Percentiles rank a stretch among this genome's conserved stretches.
These are phyloP conservation scores for Aphaenogaster floridana DNA, from an alignment of 1,140 invertebrate genomes.

Conservation along the genomic window DNA sequence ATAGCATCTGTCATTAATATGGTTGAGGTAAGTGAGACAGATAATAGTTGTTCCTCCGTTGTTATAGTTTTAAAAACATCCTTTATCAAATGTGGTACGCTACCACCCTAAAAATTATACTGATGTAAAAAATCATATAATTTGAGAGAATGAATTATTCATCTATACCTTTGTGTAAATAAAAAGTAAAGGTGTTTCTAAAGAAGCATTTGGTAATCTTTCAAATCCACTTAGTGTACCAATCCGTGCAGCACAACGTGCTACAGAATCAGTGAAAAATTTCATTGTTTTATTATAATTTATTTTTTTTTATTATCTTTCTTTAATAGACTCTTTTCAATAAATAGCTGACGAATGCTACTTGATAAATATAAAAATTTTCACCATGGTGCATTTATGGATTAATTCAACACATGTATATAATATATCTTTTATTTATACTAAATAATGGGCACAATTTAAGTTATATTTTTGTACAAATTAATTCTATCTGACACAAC, in stretches of 20 bases:
- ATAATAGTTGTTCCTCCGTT: slow-evolving; percentile 86
- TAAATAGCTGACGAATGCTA: neutral
- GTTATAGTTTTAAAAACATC: slow-evolving; percentile 89
- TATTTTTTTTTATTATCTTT: slow-evolving; percentile 2
- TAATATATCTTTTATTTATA: slow-evolving; percentile 9
- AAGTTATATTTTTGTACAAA: neutral
- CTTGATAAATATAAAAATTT: neutral
- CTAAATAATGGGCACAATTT: neutral
- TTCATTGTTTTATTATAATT: slow-evolving; percentile 85
- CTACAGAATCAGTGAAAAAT: slow-evolving; percentile 86
- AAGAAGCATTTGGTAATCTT: slow-evolving; percentile 81
- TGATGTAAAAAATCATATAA: slow-evolving; percentile 27
- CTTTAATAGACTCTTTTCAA: neutral
- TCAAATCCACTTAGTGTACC: slow-evolving; percentile 86
- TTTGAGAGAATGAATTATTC: neutral
- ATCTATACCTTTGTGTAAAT: slow-evolving; percentile 87
- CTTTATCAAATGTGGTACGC: slow-evolving; percentile 89
- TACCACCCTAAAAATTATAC: slow-evolving; percentile 86
- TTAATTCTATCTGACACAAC: neutral
- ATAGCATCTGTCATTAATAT: slow-evolving; percentile 87
- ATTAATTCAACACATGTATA: neutral
- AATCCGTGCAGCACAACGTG: slow-evolving; percentile 86
- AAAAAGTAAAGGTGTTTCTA: slow-evolving; percentile 87
- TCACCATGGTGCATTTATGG: neutral
- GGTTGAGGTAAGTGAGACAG: slow-evolving; percentile 88